A percentile compares a stretch with the other conserved stretches of the same genome.
Conservation (phyloP, 2,113 vertebrate genomes). For the Pseudorectes ferrugineus region DNA sequence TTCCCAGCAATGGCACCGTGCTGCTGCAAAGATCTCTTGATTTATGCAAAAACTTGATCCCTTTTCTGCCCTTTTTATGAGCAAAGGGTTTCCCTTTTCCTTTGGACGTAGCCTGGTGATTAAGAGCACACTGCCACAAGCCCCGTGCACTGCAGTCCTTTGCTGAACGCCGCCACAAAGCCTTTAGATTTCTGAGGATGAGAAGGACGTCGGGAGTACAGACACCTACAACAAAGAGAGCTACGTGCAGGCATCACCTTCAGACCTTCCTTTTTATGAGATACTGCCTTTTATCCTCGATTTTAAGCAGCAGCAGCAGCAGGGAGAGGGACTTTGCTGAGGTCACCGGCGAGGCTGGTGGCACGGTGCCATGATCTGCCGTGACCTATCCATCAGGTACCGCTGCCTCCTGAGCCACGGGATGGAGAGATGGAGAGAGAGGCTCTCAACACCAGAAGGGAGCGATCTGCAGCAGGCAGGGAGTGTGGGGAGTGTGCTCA, state of each 20-base stretch:
- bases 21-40: not conserved
- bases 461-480: not conserved
- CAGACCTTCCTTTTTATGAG: not conserved
- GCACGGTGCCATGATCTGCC: accelerated
- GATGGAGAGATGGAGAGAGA: not conserved
- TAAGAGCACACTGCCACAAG: not conserved
- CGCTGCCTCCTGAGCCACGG: not conserved
- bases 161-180: not conserved
- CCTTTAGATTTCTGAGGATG: not conserved
- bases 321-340: not conserved
- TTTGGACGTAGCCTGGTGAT: not conserved
- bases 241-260: not conserved
- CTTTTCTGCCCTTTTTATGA: not conserved
- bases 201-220: not conserved
- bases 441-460: not conserved
- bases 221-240: not conserved
- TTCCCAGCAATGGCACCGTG: not conserved
- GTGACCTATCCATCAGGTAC: not conserved
- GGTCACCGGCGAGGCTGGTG: not conserved
- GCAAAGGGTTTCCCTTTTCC: not conserved
- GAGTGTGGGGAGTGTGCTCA: not conserved
- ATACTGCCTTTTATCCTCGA: not conserved
- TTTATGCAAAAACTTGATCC: not conserved
- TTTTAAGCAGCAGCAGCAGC: not conserved
- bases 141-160: accelerated